Evolutionary conservation across 2,797 vertebrate genomes (phyloP), one percentile per base, ranked within the genome.

Genomic region (Glossophaga mutica): DNA sequence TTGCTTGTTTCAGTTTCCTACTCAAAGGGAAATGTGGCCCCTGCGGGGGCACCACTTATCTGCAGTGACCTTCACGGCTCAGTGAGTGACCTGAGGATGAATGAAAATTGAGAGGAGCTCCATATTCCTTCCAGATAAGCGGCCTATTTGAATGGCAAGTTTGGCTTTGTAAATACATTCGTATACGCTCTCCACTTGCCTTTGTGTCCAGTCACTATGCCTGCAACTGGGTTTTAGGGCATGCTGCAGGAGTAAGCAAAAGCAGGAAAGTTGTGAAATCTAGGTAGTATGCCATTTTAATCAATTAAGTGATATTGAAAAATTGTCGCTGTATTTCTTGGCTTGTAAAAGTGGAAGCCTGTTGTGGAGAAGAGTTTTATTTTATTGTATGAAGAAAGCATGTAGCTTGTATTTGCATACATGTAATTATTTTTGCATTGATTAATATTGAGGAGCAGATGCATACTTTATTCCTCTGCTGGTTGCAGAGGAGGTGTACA

Each of bases 301-400:
- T 71, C 90, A 94, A 59, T 84, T 83, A 90, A 90, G 48, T 94
- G 79, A 50, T 32, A 50, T 87, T 96, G 91, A 87, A 44, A 85
- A 84, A 84, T 90, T 83, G 67, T 73, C 74, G 22, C 50, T 92
- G 3, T 83, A 21, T 91, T 67, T 86, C 83, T 84, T 29, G 18
- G 26, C 79, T 87, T 95, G 22, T 94, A 65, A 84, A 95, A 90
- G 70, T 42, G 32, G 46, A 91, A 94, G 50, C 29, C 46, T 93
- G 71, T 91, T 55, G 79, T 86, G 50, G 67, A 77, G 71, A 87
- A 90, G 91, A 90, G 34, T 91, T 87, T 52, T 57, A 12, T 39
- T 89, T 73, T 88, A 92, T 78, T 62, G 16, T 39, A 21, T 65
- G 71, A 94, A 70, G 70, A 73, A 81, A 91, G 76, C n/a, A 65